Evolutionary conservation across 2,888 invertebrate genomes (phyloP).

Genomic region (Idaea dimidiata): DNA sequence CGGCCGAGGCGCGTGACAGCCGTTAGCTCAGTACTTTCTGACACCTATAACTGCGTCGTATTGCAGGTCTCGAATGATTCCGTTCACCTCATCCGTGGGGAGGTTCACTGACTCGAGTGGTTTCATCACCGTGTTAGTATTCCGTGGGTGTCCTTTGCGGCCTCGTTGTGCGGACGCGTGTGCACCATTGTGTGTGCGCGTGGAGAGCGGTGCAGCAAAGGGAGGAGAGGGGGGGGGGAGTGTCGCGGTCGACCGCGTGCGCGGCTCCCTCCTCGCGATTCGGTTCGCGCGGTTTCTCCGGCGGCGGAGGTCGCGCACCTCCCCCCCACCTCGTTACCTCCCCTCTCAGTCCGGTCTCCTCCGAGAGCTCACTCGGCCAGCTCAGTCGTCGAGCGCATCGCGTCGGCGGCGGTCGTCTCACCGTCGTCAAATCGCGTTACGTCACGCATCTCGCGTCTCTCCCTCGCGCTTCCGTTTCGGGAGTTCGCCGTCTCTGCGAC

Average conservation of each 20-base stretch:
- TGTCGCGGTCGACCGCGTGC: conserved; percentile 76
- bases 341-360: conserved; percentile 51
- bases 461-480: conserved; percentile 54
- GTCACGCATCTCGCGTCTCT: conserved; percentile 34
- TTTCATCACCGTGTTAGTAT: conserved; percentile 71
- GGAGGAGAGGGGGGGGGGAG: conserved; percentile 38
- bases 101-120: conserved; percentile 76
- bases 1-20: conserved; percentile 30
- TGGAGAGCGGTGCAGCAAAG: conserved; percentile 67
- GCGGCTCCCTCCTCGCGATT: conserved; percentile 59
- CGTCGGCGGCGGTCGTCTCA: conserved; percentile 63
- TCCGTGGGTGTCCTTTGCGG: conserved; percentile 69
- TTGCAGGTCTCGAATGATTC: conserved; percentile 65
- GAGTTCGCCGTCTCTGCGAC: conserved; percentile 54
- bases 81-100: conserved; percentile 72
- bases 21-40: conserved; percentile 6
- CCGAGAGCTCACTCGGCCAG: conserved; percentile 35
- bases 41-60: conserved; percentile 51
- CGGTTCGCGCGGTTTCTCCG: conserved; percentile 63
- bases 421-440: conserved; percentile 18
- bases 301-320: conserved; percentile 71
- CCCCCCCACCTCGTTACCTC: conserved; percentile 54
- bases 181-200: conserved; percentile 72
- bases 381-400: conserved; percentile 76
- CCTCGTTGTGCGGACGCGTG: conserved; percentile 58